A percentile compares a stretch with the other conserved stretches of the same genome.
Evolutionary conservation across 2,888 invertebrate genomes (phyloP).

Genomic region (Miltochrista miniata): DNA sequence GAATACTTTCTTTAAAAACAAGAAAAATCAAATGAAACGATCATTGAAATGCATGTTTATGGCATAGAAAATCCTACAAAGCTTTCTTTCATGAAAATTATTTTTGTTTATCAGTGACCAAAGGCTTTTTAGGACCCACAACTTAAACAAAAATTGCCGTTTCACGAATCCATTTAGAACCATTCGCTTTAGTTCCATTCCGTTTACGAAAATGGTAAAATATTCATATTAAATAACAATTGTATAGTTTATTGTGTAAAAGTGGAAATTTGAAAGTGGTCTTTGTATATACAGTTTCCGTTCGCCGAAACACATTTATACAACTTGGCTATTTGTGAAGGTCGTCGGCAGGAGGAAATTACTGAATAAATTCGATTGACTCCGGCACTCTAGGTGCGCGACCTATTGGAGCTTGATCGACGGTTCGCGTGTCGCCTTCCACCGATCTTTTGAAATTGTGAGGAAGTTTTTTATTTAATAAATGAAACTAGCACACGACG

Average conservation of each 20-base stretch:
- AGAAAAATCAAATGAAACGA: too few species aligned
- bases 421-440: constrained; percentile 64
- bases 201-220: constrained; percentile 17
- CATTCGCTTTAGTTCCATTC: background rate
- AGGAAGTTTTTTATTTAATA: constrained; percentile 44
- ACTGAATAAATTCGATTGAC: constrained; percentile 77
- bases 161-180: constrained; percentile 21
- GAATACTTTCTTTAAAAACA: too few species aligned
- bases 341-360: constrained; percentile 65
- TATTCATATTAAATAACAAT: constrained; percentile 28
- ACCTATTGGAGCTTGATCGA: constrained; percentile 67
- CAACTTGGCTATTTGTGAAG: constrained; percentile 57
- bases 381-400: constrained; percentile 49
- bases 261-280: constrained; percentile 26
- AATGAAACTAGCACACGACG: constrained; percentile 36
- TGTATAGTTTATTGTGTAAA: constrained; percentile 25
- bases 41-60: too few species aligned
- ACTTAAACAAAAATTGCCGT: constrained; percentile 24
- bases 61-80: too few species aligned
- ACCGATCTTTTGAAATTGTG: constrained; percentile 38
- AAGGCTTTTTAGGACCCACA: background rate
- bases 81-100: too few species aligned
- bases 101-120: too few species aligned
- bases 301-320: constrained; percentile 56
- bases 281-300: constrained; percentile 43